Percentiles rank a stretch among this genome's conserved stretches.
Evolutionary conservation across 2,888 invertebrate genomes (phyloP).

Genomic region (Lasioglossum oenotherae): DNA sequence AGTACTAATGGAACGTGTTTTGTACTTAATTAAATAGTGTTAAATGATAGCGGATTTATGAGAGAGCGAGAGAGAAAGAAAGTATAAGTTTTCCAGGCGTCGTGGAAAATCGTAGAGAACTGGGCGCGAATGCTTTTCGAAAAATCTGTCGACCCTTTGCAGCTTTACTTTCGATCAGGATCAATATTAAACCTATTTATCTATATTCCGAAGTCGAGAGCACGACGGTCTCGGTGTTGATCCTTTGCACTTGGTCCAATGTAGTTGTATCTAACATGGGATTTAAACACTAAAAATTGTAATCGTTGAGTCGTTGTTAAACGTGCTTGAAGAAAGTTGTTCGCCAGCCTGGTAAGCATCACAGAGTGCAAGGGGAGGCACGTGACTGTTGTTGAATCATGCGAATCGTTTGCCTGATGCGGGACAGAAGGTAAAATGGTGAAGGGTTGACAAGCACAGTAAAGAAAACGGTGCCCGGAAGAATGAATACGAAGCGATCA

Average conservation of each 20-base stretch:
- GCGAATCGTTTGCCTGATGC: neutral
- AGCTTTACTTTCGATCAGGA: constrained; percentile 29
- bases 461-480: neutral
- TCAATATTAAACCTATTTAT: neutral
- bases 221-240: neutral
- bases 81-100: constrained; percentile 16
- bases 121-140: constrained; percentile 19
- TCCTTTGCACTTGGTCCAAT: neutral
- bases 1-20: constrained; percentile 77
- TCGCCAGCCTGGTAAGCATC: neutral
- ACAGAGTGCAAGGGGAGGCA: neutral
- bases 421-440: constrained; percentile 11
- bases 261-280: neutral
- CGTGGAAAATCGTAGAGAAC: constrained; percentile 15
- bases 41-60: constrained; percentile 67
- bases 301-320: neutral
- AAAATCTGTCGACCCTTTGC: constrained; percentile 27
- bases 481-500: neutral
- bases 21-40: constrained; percentile 82
- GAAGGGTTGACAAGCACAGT: constrained; percentile 18
- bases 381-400: neutral
- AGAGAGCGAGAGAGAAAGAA: neutral
- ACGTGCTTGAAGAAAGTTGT: neutral
- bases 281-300: neutral
- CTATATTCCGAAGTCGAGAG: neutral